A percentile compares a stretch with the other conserved stretches of the same genome.
Conservation (phyloP, 2,113 vertebrate species). For the Ailuropoda melanoleuca region DNA sequence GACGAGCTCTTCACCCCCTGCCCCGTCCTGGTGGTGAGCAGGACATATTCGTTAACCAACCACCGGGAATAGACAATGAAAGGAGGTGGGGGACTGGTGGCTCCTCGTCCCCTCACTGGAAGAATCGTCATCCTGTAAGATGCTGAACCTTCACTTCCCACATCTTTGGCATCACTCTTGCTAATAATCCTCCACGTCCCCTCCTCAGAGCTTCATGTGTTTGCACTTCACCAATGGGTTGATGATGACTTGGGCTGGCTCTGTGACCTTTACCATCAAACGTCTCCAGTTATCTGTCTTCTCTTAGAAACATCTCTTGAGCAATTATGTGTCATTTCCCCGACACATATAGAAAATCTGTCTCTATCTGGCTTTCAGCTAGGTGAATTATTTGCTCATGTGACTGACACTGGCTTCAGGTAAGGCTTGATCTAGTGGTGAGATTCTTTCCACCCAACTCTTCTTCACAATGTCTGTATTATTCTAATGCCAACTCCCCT, state of each 20-base stretch:
- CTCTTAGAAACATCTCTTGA: not conserved
- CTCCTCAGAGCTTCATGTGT: not conserved
- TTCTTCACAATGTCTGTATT: not conserved
- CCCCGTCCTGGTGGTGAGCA: not conserved
- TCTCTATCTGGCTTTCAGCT: not conserved
- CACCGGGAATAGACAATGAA: not conserved
- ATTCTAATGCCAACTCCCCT: not conserved
- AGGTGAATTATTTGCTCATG: not conserved
- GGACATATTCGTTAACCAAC: not conserved
- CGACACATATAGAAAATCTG: not conserved
- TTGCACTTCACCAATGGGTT: not conserved
- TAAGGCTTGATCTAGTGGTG: not conserved
- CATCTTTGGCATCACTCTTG: not conserved
- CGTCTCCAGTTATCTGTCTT: not conserved
- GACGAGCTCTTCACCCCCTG: fast-evolving
- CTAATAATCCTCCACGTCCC: fast-evolving
- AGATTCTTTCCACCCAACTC: no score
- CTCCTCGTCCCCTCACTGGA: not conserved
- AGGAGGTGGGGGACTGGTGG: not conserved
- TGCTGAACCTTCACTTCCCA: not conserved
- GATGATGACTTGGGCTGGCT: not conserved
- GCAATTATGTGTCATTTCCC: not conserved
- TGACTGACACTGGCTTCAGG: not conserved
- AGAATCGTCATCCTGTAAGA: not conserved
- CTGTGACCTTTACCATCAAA: not conserved